Percentiles rank a stretch among this genome's conserved stretches.
phyloP scores from a whole-genome alignment of 2,888 invertebrate species.

The Ormyrus rosae region DNA sequence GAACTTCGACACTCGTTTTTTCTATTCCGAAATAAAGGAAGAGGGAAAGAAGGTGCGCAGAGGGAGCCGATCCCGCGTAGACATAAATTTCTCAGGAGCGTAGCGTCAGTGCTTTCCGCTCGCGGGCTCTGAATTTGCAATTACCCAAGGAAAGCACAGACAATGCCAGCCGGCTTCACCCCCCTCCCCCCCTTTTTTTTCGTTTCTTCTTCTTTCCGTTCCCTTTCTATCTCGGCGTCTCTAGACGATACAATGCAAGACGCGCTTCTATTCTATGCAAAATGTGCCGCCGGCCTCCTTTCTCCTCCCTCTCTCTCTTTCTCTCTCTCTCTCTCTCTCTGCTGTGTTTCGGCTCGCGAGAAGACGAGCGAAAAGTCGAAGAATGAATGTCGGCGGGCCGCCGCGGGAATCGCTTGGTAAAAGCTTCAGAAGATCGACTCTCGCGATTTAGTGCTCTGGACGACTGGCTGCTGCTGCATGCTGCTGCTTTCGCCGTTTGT shows the following conservation, averaged over 20 bases:
- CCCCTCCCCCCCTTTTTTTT: constrained; percentile 6
- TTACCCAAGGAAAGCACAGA: constrained; percentile 38
- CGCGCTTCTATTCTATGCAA: constrained; percentile 61
- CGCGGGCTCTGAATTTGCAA: constrained; percentile 42
- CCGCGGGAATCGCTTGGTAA: constrained; percentile 10
- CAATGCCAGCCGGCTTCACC: constrained; percentile 16
- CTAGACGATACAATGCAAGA: constrained; percentile 58
- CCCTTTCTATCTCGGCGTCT: constrained; percentile 44
- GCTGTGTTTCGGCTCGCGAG: not conserved
- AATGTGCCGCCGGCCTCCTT: constrained; percentile 42
- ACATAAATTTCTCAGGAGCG: constrained; percentile 34
- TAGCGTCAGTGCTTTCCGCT: constrained; percentile 23
- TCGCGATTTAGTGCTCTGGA: constrained; percentile 20
- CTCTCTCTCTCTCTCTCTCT: not conserved
- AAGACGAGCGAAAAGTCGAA: not conserved
- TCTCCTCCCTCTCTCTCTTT: not conserved
- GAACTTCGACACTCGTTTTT: not conserved
- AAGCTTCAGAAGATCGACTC: constrained; percentile 29
- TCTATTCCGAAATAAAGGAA: not conserved
- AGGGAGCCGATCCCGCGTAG: not conserved
- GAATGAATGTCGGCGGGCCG: constrained; percentile 4
- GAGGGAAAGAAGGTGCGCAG: not conserved
- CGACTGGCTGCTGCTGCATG: not conserved
- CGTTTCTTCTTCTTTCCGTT: constrained; percentile 22
- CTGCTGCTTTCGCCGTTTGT: not conserved